A percentile compares a stretch with the other conserved stretches of the same genome.
phyloP scores from a whole-genome alignment of 2,888 invertebrate genomes.

The Oscheius sp. region DNA sequence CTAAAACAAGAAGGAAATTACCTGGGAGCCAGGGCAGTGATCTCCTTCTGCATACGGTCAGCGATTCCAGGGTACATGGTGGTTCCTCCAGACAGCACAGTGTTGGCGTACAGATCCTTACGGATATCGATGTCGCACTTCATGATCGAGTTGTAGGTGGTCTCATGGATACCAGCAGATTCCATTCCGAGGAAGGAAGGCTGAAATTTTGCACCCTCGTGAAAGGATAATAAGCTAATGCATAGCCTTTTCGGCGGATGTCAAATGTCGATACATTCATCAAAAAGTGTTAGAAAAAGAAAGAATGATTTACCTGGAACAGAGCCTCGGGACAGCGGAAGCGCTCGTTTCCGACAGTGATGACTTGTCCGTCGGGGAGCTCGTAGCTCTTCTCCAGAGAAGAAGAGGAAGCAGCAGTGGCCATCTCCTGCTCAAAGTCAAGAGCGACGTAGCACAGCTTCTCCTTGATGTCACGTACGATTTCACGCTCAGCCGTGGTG shows the following conservation, averaged over 20 bases:
- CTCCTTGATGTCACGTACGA: constrained; percentile 90
- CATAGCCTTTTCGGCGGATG: background rate
- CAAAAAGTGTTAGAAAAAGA: constrained; percentile 8
- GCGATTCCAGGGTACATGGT: constrained; percentile 98
- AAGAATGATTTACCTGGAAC: constrained; percentile 79
- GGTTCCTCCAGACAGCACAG: constrained; percentile 73
- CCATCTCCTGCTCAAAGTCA: constrained; percentile 95
- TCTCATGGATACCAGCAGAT: constrained; percentile 70
- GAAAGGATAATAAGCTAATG: constrained; percentile 21
- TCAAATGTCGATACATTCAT: constrained; percentile 17
- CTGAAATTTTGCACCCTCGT: constrained; percentile 55
- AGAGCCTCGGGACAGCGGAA: constrained; percentile 90
- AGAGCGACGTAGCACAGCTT: constrained; percentile 98
- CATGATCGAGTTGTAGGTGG: constrained; percentile 88
- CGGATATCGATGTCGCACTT: constrained; percentile 90
- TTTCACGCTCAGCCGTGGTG: constrained; percentile 80
- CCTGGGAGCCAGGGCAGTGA: constrained; percentile 68
- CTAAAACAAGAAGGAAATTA: constrained; percentile 13
- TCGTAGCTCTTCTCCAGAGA: constrained; percentile 91
- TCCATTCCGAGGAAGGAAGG: constrained; percentile 84
- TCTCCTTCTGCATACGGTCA: constrained; percentile 95
- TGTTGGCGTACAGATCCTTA: constrained; percentile 84
- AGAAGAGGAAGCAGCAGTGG: constrained; percentile 87
- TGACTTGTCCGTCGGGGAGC: constrained; percentile 86
- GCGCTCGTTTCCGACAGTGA: constrained; percentile 78